Conservation (phyloP, 2,113 vertebrate genomes). For the Typhlomys cinereus region DNA sequence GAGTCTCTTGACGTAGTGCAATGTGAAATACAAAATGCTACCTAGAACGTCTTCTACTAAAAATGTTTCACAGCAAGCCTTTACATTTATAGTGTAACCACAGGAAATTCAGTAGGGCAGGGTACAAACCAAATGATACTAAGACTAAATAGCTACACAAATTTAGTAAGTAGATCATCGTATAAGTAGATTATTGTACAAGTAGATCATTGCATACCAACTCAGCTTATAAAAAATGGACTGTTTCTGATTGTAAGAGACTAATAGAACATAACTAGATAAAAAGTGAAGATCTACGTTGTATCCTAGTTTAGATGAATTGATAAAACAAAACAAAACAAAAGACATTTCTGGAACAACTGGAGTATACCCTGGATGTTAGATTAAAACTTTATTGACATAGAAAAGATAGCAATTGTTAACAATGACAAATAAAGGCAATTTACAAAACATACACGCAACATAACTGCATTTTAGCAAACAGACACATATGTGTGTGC, state of each 20-base stretch:
- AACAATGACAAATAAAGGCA: conserved; percentile 30
- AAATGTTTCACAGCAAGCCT: conserved; percentile 34
- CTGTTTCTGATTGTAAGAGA: not conserved
- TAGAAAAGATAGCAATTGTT: conserved; percentile 44
- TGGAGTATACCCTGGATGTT: not conserved
- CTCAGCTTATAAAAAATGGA: not conserved
- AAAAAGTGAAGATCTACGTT: not conserved
- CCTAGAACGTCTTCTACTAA: conserved; percentile 25
- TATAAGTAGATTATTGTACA: not conserved
- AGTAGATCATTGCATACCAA: conserved; percentile 14
- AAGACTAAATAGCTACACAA: not conserved
- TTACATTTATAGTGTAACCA: conserved; percentile 16
- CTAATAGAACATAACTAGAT: not conserved
- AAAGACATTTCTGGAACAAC: conserved; percentile 49
- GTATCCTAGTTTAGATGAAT: conserved; percentile 16
- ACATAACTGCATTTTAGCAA: not conserved
- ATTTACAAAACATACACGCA: conserved; percentile 50
- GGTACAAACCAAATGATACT: conserved; percentile 33
- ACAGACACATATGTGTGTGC: not conserved
- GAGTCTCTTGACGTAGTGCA: not conserved
- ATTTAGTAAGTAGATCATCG: not conserved
- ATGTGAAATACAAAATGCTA: conserved; percentile 10
- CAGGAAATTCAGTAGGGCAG: conserved; percentile 9
- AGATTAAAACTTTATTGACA: conserved; percentile 65
- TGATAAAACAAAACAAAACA: no score